phyloP scores from a whole-genome alignment of 1,140 invertebrate species.

The Muscidifurax raptorellus region DNA sequence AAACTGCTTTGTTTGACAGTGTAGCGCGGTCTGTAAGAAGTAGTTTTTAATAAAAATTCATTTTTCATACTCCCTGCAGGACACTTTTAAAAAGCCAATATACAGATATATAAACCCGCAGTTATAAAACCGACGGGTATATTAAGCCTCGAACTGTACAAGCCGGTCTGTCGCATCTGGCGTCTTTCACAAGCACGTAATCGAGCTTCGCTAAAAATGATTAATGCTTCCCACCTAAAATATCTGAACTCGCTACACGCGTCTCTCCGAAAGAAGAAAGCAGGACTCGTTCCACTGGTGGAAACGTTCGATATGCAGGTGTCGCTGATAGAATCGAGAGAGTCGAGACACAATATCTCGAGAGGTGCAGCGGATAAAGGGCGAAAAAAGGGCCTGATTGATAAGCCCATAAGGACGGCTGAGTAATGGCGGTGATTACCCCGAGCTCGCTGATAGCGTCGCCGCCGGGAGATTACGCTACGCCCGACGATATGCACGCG shows the following conservation, averaged over 20 bases:
- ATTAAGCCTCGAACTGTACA: neutral
- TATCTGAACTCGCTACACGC: neutral
- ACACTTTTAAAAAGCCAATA: neutral
- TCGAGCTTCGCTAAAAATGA: constrained; percentile 19
- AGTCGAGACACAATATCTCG: neutral
- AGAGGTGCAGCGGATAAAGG: constrained; percentile 5
- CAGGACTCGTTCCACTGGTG: neutral
- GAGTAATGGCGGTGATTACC: constrained; percentile 50
- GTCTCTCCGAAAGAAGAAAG: neutral
- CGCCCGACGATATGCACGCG: neutral
- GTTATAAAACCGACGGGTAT: neutral
- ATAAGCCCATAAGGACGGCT: constrained; percentile 33
- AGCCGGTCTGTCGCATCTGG: neutral
- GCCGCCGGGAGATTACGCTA: constrained; percentile 15
- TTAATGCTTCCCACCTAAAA: constrained; percentile 18
- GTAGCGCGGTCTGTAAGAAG: neutral
- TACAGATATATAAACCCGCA: too few species aligned
- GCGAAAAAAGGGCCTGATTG: constrained; percentile 39
- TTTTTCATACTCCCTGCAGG: neutral
- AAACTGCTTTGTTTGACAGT: neutral
- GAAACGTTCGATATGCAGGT: neutral
- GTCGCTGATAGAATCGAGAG: constrained; percentile 21
- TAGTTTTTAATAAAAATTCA: too few species aligned
- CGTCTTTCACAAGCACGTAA: neutral
- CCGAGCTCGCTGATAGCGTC: constrained; percentile 21